Conservation (phyloP, 2,113 vertebrate genomes). For the Procapra przewalskii region DNA sequence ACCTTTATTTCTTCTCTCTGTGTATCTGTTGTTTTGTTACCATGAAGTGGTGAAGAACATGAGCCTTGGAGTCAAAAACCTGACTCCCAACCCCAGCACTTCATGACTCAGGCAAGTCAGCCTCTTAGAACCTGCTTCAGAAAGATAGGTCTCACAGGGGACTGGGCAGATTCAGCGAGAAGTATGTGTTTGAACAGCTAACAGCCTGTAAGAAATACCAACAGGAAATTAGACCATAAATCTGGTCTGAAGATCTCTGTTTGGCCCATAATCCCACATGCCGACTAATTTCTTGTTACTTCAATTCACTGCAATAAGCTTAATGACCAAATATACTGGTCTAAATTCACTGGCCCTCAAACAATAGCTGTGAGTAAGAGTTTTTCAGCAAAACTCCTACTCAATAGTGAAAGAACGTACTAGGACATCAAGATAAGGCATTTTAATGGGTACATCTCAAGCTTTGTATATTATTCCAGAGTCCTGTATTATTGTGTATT, state of each 20-base stretch:
- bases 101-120: not conserved
- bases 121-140: not conserved
- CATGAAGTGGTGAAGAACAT: not conserved
- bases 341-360: not conserved
- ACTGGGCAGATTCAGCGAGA: not conserved
- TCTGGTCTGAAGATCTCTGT: not conserved
- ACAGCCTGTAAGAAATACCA: not conserved
- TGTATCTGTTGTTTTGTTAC: not conserved
- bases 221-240: not conserved
- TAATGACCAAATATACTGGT: not conserved
- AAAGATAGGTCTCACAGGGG: not conserved
- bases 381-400: not conserved
- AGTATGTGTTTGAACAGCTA: not conserved
- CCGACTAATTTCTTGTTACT: not conserved
- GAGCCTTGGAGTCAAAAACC: not conserved
- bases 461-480: not conserved
- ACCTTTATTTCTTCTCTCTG: not conserved
- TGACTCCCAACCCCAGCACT: not conserved
- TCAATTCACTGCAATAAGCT: not conserved
- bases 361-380: slow-evolving; percentile 11
- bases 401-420: not conserved
- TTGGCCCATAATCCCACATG: not conserved
- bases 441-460: not conserved
- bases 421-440: not conserved
- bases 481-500: not conserved